phyloP scores from a whole-genome alignment of 2,113 vertebrate genomes.

The Elephantulus edwardii region DNA sequence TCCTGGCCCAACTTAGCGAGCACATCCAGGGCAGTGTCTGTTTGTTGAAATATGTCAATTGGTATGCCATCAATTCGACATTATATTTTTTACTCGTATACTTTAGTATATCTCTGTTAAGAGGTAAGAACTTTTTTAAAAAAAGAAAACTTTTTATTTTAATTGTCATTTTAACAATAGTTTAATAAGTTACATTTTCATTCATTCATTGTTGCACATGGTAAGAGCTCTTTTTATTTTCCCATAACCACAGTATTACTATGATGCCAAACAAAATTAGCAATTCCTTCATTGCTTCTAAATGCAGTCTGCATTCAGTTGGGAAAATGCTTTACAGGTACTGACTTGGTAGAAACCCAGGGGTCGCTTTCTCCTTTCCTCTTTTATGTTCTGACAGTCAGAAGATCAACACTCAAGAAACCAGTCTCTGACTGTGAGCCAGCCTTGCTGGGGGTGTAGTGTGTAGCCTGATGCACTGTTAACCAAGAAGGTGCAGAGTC shows the following conservation, averaged over 20 bases:
- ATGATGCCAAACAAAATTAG: not conserved
- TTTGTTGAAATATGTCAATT: no score
- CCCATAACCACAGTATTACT: not conserved
- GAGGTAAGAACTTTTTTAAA: conserved; percentile 22
- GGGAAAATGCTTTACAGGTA: not conserved
- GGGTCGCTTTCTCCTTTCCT: not conserved
- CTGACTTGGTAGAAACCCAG: not conserved
- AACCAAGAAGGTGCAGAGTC: no score
- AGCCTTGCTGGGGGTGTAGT: no score
- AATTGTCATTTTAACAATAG: no score
- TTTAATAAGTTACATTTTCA: no score
- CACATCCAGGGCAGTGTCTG: no score
- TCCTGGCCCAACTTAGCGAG: no score
- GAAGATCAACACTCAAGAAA: not conserved
- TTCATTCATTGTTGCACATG: no score
- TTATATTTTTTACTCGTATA: conserved; percentile 27
- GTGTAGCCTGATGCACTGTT: no score
- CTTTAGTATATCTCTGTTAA: not conserved
- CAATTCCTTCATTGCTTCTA: not conserved
- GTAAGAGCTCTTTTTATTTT: no score
- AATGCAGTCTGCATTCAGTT: not conserved
- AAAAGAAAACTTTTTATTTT: no score
- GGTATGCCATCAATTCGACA: no score
- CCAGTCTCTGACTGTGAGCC: not conserved
- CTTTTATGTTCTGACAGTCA: not conserved